A percentile compares a stretch with the other conserved stretches of the same genome.
phyloP scores from a whole-genome alignment of 2,797 vertebrate species.

The Eleutherodactylus coqui region DNA sequence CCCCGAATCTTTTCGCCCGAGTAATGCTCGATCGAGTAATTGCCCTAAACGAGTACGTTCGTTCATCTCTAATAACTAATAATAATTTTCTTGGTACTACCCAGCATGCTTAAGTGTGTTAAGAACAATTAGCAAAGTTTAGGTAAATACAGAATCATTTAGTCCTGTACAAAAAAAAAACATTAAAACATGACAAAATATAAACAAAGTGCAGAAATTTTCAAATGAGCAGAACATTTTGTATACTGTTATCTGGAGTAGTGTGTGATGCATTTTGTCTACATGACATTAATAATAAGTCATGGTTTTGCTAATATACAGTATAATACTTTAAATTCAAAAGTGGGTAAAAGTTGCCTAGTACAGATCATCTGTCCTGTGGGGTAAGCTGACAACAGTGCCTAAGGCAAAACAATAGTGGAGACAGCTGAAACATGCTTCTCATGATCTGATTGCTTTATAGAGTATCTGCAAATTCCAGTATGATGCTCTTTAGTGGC shows the following conservation, averaged over 20 bases:
- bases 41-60: too few relatives aligned
- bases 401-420: constrained; percentile 16
- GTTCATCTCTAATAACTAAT: too few relatives aligned
- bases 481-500: not conserved
- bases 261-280: not conserved
- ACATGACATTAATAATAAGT: not conserved
- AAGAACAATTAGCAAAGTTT: not conserved
- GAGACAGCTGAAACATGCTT: constrained; percentile 24
- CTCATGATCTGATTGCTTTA: constrained; percentile 18
- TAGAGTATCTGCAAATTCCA: not conserved
- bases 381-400: constrained; percentile 4
- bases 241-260: not conserved
- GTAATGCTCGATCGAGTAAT: too few relatives aligned
- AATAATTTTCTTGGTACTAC: too few relatives aligned
- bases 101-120: not conserved
- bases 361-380: not conserved
- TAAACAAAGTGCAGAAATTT: not conserved
- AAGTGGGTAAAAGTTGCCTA: not conserved
- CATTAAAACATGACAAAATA: not conserved
- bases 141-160: not conserved
- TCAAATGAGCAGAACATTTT: not conserved
- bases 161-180: not conserved
- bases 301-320: not conserved
- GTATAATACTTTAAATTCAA: not conserved
- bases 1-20: too few relatives aligned